Evolutionary conservation across 2,888 invertebrate species (phyloP), one percentile per base, ranked within the genome.

Genomic region (Phaonia tiefii): DNA sequence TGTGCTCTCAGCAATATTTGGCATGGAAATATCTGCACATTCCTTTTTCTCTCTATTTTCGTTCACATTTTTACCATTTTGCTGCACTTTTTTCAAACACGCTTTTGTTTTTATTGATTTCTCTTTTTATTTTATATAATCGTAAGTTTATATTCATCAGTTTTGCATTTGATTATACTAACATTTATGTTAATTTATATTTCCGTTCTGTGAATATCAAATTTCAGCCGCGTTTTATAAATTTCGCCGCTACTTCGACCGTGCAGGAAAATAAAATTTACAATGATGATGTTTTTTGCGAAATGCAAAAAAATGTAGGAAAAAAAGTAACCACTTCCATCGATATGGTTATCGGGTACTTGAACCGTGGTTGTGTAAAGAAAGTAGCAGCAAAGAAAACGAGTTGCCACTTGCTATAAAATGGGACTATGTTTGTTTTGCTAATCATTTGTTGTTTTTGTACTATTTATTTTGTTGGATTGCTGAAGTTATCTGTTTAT

Each of bases 151-250:
- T 31, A 5, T 22, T 7, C 51, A 51, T 22, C 10, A 2, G 1
- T 1, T 51, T 51, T 51, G n/a, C 31, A 51, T 22, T 51, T 51
- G 11, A 51, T 51, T 51, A 51, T 51, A 51, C 51, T 51, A 51
- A 51, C 51, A 22, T 51, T 31, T 46, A 22, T 51, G 7, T 51
- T 51, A 20, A 51, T 51, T 22, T 31, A 3, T 31, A 5, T 4
- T 51, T 51, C 11, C 22, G 2, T 11, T n/a, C n/a, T n/a, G n/a
- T 51, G 4, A 51, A 11, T 51, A 22, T 20, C 22, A 20, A 51
- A 10, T 51, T 22, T 20, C 22, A 20, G 51, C 51, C 51, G 51
- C 51, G 8, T 22, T 22, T 22, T 10, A 22, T 2, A 44, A 51
- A 10, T 20, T 20, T 51, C 20, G 8, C 5, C 51, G 22, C 20